Percentiles rank a stretch among this genome's conserved stretches.
Evolutionary conservation across 1,140 invertebrate species (phyloP).

Genomic region (Caenorhabditis brenneri): DNA sequence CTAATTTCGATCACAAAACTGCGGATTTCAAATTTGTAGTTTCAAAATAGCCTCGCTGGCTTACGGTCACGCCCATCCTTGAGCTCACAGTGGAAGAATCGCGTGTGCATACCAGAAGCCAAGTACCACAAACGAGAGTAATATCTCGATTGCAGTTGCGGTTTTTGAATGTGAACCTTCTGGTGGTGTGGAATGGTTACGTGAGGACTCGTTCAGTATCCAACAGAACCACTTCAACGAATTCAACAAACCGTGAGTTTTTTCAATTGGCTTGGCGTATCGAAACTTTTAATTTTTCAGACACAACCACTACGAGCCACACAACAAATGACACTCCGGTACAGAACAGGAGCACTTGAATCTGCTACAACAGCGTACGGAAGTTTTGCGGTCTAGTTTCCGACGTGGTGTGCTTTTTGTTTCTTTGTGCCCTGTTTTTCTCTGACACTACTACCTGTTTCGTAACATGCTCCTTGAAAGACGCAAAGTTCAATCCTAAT

Average conservation of each 20-base stretch:
- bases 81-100: constrained; percentile 93
- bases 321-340: background rate
- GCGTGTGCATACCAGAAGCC: constrained; percentile 87
- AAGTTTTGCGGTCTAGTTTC: constrained; percentile 37
- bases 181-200: constrained; percentile 92
- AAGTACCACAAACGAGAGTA: background rate
- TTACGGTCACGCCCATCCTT: too few relatives aligned
- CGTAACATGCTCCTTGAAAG: too few relatives aligned
- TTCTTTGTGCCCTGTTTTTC: background rate
- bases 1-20: too few relatives aligned
- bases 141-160: constrained; percentile 83
- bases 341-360: background rate
- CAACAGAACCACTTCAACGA: constrained; percentile 29
- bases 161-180: constrained; percentile 99
- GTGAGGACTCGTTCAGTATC: constrained; percentile 82
- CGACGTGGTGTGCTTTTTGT: constrained; percentile 43
- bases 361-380: constrained; percentile 32
- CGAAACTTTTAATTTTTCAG: too few relatives aligned
- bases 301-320: background rate
- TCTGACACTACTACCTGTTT: background rate
- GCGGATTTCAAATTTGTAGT: too few relatives aligned
- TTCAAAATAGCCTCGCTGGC: too few relatives aligned
- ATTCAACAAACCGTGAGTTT: background rate
- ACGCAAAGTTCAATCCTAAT: too few relatives aligned
- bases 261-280: too few relatives aligned